These are phyloP conservation scores for Tachystola acroxantha DNA, from an alignment of 2,888 invertebrate genomes.

Conservation along the genomic window DNA sequence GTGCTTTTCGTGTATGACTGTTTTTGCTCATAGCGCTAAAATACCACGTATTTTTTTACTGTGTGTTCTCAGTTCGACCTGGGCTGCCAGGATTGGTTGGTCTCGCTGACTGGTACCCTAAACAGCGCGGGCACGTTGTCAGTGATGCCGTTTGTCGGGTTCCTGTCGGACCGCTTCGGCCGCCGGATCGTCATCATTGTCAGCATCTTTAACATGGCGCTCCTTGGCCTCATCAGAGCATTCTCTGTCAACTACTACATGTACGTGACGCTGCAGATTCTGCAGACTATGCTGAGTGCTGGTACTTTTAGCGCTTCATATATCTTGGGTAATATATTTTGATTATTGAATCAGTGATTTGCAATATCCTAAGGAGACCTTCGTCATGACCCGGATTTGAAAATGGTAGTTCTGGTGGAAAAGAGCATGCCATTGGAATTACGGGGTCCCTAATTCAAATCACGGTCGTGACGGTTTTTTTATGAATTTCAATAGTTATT, in stretches of 20 bases:
- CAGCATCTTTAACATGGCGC: conserved; percentile 57
- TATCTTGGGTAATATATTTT: conserved; percentile 41
- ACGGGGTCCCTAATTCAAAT: too few species aligned
- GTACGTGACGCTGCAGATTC: conserved; percentile 70
- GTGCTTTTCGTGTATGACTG: too few species aligned
- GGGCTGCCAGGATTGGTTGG: conserved; percentile 83
- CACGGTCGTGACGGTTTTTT: too few species aligned
- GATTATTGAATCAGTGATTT: too few species aligned
- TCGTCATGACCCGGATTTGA: too few species aligned
- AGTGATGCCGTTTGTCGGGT: conserved; percentile 82
- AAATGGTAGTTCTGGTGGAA: too few species aligned
- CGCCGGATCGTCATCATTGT: conserved; percentile 68
- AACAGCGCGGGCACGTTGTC: conserved; percentile 84
- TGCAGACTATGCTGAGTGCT: conserved; percentile 73
- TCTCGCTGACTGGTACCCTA: conserved; percentile 84
- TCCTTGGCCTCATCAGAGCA: conserved; percentile 71
- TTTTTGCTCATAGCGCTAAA: too few species aligned
- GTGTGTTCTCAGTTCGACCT: conserved; percentile 77
- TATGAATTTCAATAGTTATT: too few species aligned
- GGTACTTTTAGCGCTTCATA: conserved; percentile 75
- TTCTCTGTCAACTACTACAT: conserved; percentile 76
- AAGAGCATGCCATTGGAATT: too few species aligned
- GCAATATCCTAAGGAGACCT: too few species aligned
- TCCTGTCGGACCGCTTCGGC: conserved; percentile 82
- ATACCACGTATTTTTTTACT: too few species aligned